Evolutionary conservation across 2,113 vertebrate genomes (phyloP).

Genomic region (Casuarius casuarius): DNA sequence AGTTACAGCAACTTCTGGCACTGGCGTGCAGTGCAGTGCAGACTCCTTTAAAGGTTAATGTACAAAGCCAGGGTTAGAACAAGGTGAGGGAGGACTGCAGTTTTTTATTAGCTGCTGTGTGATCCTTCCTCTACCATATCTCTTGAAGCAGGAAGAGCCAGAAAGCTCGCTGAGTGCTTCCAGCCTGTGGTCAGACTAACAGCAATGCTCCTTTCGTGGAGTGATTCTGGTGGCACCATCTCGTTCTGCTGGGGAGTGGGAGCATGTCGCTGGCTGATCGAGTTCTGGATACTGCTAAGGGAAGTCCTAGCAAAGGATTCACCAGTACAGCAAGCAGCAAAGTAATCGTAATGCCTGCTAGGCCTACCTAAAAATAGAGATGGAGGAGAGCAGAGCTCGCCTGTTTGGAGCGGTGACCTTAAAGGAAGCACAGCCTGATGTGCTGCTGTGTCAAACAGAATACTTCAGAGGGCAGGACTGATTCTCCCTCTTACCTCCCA

Average conservation of each 20-base stretch:
- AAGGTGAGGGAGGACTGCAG: not conserved
- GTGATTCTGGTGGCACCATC: not conserved
- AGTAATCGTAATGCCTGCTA: not conserved
- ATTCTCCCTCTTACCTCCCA: not conserved
- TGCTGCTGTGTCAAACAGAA: not conserved
- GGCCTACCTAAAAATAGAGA: slow-evolving; percentile 24
- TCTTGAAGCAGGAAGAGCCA: not conserved
- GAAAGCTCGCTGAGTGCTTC: not conserved
- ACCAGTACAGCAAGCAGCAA: not conserved
- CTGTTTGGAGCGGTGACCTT: not conserved
- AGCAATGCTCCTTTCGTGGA: accelerated
- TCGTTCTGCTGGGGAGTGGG: not conserved
- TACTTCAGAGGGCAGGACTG: not conserved
- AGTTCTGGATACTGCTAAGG: not conserved
- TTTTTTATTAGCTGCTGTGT: not conserved
- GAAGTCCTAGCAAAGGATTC: not conserved
- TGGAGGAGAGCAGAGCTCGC: not conserved
- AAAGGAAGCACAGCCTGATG: not conserved
- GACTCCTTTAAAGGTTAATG: not conserved
- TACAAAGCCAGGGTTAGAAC: not conserved
- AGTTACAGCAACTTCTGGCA: not conserved
- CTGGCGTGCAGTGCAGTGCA: not conserved
- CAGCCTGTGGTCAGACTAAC: not conserved
- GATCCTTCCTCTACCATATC: not conserved
- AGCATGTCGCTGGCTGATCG: not conserved